A percentile compares a stretch with the other conserved stretches of the same genome.
These are phyloP conservation scores for Scrobipalpa costella DNA, from an alignment of 2,888 invertebrate genomes.

Conservation along the genomic window DNA sequence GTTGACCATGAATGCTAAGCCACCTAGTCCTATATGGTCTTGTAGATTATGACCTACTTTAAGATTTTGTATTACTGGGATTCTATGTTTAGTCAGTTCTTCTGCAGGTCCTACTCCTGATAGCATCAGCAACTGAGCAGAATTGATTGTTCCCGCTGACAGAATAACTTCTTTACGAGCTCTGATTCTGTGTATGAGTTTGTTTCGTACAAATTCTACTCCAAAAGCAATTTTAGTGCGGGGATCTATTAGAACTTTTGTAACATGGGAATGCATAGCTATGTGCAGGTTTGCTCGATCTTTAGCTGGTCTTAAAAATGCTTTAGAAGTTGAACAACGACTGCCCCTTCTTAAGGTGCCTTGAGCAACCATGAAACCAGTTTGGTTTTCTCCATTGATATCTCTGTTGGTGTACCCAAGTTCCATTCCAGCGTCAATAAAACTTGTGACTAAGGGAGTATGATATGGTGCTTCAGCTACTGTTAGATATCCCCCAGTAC, in stretches of 20 bases:
- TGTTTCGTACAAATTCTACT: conserved; percentile 89
- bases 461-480: conserved; percentile 93
- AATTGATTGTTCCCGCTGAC: conserved; percentile 95
- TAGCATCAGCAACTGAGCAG: conserved; percentile 96
- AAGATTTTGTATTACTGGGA: conserved; percentile 90
- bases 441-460: conserved; percentile 90
- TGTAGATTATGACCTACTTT: conserved; percentile 93
- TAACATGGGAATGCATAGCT: conserved; percentile 90
- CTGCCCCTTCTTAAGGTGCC: conserved; percentile 89
- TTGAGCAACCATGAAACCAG: conserved; percentile 95
- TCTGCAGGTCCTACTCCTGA: conserved; percentile 92
- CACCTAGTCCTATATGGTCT: conserved; percentile 93
- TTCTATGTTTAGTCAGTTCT: conserved; percentile 86
- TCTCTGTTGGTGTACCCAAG: conserved; percentile 93
- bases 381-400: conserved; percentile 92
- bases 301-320: conserved; percentile 90
- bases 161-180: conserved; percentile 94
- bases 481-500: conserved; percentile 90
- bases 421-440: conserved; percentile 90
- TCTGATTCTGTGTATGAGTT: conserved; percentile 85
- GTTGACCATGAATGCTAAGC: conserved; percentile 90
- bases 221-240: conserved; percentile 89
- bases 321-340: conserved; percentile 93
- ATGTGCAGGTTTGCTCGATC: conserved; percentile 91
- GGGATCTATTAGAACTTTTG: conserved; percentile 87